These are phyloP conservation scores for Drosophila ezoana DNA, from an alignment of 2,888 invertebrate species.

Conservation along the genomic window DNA sequence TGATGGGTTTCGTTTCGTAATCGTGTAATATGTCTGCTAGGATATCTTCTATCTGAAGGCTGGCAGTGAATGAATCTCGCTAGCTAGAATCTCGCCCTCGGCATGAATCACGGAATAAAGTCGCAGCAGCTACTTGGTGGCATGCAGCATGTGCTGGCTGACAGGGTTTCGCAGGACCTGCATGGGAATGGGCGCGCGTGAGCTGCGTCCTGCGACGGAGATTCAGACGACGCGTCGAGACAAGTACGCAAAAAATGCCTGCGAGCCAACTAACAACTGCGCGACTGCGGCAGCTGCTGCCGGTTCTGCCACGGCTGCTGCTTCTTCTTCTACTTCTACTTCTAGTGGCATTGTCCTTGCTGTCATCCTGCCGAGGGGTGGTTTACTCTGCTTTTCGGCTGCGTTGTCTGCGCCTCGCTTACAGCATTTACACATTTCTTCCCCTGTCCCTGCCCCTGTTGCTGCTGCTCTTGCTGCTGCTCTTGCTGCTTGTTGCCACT, in stretches of 20 bases:
- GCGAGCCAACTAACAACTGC: constrained; percentile 67
- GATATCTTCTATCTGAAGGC: constrained; percentile 14
- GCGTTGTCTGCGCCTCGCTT: constrained; percentile 57
- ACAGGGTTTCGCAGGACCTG: constrained; percentile 30
- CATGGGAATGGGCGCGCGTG: constrained; percentile 68
- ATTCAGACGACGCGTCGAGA: constrained; percentile 68
- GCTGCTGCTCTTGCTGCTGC: not conserved
- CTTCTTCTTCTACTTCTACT: constrained; percentile 49
- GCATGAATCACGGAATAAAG: constrained; percentile 62
- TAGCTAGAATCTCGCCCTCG: constrained; percentile 16
- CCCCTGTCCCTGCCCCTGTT: constrained; percentile 8
- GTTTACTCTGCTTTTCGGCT: constrained; percentile 60
- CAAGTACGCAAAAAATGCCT: constrained; percentile 78
- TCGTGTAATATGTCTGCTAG: constrained; percentile 9
- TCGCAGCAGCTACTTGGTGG: constrained; percentile 28
- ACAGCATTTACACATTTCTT: constrained; percentile 57
- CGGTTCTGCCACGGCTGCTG: constrained; percentile 8
- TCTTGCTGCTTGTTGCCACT: constrained; percentile 54
- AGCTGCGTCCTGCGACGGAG: constrained; percentile 50
- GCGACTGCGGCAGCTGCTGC: constrained; percentile 24
- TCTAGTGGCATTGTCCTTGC: constrained; percentile 73
- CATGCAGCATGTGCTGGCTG: constrained; percentile 35
- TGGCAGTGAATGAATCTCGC: constrained; percentile 11
- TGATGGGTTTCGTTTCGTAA: constrained; percentile 8
- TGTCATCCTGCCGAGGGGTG: constrained; percentile 64